Conservation (phyloP, 2,888 invertebrate genomes). For the Argyresthia goedartella region DNA sequence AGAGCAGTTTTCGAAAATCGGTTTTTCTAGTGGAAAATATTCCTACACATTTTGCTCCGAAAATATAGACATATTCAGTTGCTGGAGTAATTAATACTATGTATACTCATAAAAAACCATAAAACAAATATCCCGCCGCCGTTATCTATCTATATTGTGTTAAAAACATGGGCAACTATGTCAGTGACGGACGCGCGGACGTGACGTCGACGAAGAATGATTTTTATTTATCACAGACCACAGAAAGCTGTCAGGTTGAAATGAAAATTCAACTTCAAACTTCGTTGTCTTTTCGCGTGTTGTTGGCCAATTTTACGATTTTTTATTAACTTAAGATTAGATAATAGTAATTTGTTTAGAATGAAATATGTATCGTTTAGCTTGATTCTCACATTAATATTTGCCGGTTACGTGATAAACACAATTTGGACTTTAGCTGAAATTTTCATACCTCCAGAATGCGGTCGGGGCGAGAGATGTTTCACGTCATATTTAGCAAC, state of each 20-base stretch:
- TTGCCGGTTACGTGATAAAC: conserved; percentile 77
- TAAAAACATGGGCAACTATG: too few species aligned
- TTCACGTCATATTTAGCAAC: conserved; percentile 76
- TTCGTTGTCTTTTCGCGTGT: neutral
- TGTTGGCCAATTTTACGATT: neutral
- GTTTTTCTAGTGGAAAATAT: neutral
- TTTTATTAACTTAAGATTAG: too few species aligned
- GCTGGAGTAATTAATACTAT: too few species aligned
- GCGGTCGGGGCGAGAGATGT: conserved; percentile 75
- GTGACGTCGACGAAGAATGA: too few species aligned
- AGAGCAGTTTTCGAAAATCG: neutral
- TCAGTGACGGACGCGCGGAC: too few species aligned
- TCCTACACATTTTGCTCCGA: neutral
- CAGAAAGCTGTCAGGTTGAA: too few species aligned
- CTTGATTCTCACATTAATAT: conserved; percentile 73
- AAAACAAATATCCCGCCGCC: too few species aligned
- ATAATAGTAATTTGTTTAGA: neutral
- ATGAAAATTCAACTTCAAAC: too few species aligned
- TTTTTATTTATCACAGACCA: too few species aligned
- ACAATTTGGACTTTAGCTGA: conserved; percentile 82
- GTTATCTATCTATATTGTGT: too few species aligned
- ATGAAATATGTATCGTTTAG: conserved; percentile 73
- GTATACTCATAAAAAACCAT: too few species aligned
- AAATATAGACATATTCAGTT: too few species aligned
- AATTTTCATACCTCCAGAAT: conserved; percentile 79